phyloP scores from a whole-genome alignment of 2,113 vertebrate species.

The Rhinoptilus africanus region DNA sequence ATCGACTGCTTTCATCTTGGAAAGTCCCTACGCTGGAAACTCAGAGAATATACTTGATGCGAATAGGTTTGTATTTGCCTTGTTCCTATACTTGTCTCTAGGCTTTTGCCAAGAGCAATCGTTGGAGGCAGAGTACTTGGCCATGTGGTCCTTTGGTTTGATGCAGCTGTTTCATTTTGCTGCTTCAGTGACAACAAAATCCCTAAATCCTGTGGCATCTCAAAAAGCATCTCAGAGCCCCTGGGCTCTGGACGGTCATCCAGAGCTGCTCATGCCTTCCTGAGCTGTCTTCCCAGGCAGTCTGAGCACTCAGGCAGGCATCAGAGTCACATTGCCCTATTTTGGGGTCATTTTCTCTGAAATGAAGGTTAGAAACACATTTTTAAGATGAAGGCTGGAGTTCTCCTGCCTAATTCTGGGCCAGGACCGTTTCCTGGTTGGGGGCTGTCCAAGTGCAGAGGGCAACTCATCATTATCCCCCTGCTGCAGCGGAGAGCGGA shows the following conservation, averaged over 20 bases:
- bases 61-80: background rate
- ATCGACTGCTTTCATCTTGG: background rate
- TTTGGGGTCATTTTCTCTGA: background rate
- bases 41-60: background rate
- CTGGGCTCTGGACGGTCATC: background rate
- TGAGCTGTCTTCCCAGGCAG: background rate
- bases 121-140: rapidly evolving
- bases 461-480: rapidly evolving
- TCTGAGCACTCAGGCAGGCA: rapidly evolving
- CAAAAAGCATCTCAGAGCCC: background rate
- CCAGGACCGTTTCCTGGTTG: rapidly evolving
- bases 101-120: rapidly evolving
- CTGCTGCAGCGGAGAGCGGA: rapidly evolving
- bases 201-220: background rate
- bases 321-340: background rate
- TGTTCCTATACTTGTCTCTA: background rate
- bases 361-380: background rate
- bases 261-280: background rate
- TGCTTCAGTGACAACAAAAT: background rate
- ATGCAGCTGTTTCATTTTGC: background rate
- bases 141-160: background rate
- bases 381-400: background rate
- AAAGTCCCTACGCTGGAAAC: background rate
- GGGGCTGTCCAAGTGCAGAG: background rate
- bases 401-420: rapidly evolving